phyloP scores from a whole-genome alignment of 2,797 vertebrate genomes.

The Amblyopsis hoosieri region DNA sequence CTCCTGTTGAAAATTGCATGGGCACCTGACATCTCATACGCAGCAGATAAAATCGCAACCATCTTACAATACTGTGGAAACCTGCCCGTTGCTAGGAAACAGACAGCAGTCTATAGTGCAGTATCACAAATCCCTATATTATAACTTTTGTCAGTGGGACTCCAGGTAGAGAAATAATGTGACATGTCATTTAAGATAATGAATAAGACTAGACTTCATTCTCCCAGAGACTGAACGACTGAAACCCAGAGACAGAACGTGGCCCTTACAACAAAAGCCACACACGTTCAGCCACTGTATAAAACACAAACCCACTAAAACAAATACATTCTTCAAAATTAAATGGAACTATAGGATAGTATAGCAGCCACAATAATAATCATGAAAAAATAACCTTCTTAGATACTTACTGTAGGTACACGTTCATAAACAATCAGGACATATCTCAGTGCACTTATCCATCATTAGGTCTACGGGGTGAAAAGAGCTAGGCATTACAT shows the following conservation, averaged over 20 bases:
- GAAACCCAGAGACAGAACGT: not conserved
- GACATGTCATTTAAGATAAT: conserved; percentile 14
- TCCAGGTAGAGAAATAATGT: conserved; percentile 30
- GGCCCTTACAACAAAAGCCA: not conserved
- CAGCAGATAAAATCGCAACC: conserved; percentile 48
- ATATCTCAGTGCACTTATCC: not conserved
- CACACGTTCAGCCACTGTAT: too few relatives aligned
- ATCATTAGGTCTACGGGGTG: not conserved
- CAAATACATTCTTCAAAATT: too few relatives aligned
- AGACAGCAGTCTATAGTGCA: conserved; percentile 45
- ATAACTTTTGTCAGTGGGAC: conserved; percentile 36
- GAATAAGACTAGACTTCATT: conserved; percentile 1
- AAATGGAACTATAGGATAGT: too few relatives aligned
- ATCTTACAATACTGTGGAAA: conserved; percentile 49
- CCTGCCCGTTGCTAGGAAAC: conserved; percentile 79
- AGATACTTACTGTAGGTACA: not conserved
- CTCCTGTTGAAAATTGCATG: conserved; percentile 49
- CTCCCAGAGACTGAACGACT: too few relatives aligned
- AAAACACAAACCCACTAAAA: too few relatives aligned
- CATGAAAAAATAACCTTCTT: not conserved
- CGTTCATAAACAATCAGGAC: not conserved
- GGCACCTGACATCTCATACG: conserved; percentile 54
- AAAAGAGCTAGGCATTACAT: conserved; percentile 1
- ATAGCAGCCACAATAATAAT: not conserved
- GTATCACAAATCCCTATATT: conserved; percentile 27